Evolutionary conservation across 2,113 vertebrate genomes (phyloP).

Genomic region (Melanostigma gelatinosum): DNA sequence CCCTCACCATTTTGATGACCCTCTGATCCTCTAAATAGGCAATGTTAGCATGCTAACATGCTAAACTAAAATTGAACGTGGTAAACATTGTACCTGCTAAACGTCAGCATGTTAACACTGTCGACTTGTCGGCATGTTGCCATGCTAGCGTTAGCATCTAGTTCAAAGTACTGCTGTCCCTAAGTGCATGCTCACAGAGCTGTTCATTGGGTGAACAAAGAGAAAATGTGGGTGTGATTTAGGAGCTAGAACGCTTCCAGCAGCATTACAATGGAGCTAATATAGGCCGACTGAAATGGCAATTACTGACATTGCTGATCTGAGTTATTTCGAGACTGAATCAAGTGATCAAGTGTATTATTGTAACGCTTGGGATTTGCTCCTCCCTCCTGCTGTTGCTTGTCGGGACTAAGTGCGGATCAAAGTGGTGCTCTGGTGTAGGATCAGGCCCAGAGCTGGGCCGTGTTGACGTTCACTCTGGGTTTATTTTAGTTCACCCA

Average conservation of each 20-base stretch:
- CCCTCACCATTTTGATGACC: background rate
- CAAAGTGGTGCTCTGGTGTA: constrained; percentile 66
- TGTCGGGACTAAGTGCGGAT: constrained; percentile 72
- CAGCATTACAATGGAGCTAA: background rate
- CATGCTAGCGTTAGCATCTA: no score
- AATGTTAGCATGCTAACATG: background rate
- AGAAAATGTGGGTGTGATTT: no score
- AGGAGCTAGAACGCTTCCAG: background rate
- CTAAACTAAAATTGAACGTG: background rate
- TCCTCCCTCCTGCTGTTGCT: constrained; percentile 66
- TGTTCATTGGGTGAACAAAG: background rate
- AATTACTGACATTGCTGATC: constrained; percentile 35
- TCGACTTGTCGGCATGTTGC: no score
- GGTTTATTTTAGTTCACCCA: constrained; percentile 80
- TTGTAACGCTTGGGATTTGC: constrained; percentile 58
- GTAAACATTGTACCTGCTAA: background rate
- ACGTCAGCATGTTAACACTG: background rate
- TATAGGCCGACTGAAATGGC: background rate
- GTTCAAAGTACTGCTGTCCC: no score
- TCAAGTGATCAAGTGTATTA: constrained; percentile 56
- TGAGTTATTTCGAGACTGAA: constrained; percentile 41
- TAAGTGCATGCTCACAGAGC: background rate
- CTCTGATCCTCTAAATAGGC: background rate
- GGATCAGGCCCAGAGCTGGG: constrained; percentile 55
- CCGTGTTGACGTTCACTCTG: constrained; percentile 68